Percentiles rank a stretch among this genome's conserved stretches.
Conservation (phyloP, 2,888 invertebrate genomes). For the Chironomus riparius region DNA sequence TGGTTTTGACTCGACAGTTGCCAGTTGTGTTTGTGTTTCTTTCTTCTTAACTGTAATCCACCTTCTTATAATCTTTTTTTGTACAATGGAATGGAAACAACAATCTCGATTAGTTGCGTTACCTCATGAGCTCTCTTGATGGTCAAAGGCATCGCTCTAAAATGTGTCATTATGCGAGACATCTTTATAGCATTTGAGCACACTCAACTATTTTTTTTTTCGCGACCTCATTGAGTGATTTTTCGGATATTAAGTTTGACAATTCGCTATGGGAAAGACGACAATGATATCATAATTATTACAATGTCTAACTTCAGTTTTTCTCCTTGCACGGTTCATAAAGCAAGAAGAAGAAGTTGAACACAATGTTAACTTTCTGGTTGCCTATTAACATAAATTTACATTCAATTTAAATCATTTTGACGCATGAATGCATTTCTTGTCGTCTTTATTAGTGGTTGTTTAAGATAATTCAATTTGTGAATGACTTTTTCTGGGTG, state of each 20-base stretch:
- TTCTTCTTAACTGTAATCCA: constrained; percentile 10
- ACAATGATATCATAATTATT: constrained; percentile 4
- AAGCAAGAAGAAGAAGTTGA: no score
- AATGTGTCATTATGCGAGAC: neutral
- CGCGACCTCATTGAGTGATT: neutral
- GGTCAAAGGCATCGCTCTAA: neutral
- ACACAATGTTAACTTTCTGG: neutral
- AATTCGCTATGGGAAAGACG: neutral
- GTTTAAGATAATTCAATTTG: no score
- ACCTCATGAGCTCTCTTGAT: neutral
- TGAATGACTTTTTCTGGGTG: no score
- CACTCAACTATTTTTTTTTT: no score
- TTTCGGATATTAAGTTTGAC: neutral
- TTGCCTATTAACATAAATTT: constrained; percentile 23
- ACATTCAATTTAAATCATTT: constrained; percentile 9
- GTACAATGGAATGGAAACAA: neutral
- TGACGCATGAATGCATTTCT: constrained; percentile 8
- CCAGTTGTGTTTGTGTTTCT: no score
- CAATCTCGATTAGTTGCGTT: neutral
- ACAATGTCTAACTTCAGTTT: neutral
- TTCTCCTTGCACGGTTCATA: no score
- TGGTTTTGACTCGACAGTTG: neutral
- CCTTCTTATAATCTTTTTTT: neutral
- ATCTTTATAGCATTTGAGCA: neutral
- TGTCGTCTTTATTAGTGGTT: no score